Conservation (phyloP, 2,113 vertebrate genomes). For the Suncus etruscus region DNA sequence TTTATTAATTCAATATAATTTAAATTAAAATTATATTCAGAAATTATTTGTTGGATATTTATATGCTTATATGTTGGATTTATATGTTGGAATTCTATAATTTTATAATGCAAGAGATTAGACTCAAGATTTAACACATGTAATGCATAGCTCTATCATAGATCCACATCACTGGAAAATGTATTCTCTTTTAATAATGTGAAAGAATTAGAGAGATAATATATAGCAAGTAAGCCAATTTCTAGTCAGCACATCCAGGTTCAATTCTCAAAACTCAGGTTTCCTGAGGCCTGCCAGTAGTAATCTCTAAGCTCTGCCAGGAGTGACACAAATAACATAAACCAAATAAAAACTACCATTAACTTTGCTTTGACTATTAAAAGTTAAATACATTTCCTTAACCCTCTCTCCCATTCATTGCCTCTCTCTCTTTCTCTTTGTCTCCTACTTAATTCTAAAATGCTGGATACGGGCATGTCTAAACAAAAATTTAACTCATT, state of each 20-base stretch:
- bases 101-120: too few relatives aligned
- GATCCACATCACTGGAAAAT: background rate
- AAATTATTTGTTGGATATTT: constrained; percentile 23
- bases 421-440: too few relatives aligned
- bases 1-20: constrained; percentile 22
- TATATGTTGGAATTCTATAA: too few relatives aligned
- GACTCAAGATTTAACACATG: too few relatives aligned
- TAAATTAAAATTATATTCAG: constrained; percentile 32
- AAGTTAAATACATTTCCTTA: constrained; percentile 11
- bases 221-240: too few relatives aligned
- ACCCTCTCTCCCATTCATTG: background rate
- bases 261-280: too few relatives aligned
- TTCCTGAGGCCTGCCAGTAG: too few relatives aligned
- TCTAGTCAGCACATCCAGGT: too few relatives aligned
- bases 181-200: constrained; percentile 42
- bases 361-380: background rate
- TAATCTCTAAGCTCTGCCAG: too few relatives aligned
- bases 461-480: background rate
- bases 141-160: too few relatives aligned
- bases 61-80: too few relatives aligned
- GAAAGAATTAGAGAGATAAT: background rate
- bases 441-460: background rate
- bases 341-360: background rate
- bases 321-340: too few relatives aligned
- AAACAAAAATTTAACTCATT: constrained; percentile 11